phyloP scores from a whole-genome alignment of 2,797 vertebrate genomes.

The Pyrocephalus nanus region DNA sequence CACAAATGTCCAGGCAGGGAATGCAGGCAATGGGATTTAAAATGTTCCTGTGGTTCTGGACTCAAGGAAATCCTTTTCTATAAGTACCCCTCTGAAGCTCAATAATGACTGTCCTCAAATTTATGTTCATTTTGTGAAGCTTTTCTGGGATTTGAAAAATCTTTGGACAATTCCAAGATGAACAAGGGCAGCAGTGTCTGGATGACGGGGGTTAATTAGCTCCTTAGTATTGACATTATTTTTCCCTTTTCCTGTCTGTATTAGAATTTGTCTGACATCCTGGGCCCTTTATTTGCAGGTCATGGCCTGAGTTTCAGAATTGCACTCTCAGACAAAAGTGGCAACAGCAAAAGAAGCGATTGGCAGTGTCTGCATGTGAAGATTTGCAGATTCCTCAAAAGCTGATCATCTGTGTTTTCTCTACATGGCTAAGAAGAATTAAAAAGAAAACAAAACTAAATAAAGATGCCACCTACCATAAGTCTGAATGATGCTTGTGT shows the following conservation, averaged over 20 bases:
- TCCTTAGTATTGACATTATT: neutral
- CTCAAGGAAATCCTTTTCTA: neutral
- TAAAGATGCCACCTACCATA: neutral
- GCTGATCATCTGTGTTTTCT: neutral
- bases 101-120: neutral
- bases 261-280: neutral
- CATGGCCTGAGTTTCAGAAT: neutral
- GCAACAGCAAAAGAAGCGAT: neutral
- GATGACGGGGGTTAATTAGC: neutral
- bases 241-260: neutral
- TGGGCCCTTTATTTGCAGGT: neutral
- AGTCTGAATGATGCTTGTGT: neutral
- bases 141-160: neutral
- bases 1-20: neutral
- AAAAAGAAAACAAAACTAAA: neutral
- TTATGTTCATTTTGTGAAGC: neutral
- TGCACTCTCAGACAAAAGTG: neutral
- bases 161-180: neutral
- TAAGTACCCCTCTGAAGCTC: neutral
- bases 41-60: neutral
- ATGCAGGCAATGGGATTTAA: rapidly evolving
- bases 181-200: neutral
- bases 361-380: neutral
- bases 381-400: neutral
- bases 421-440: neutral